These are phyloP conservation scores for Carcinoscorpius rotundicauda DNA, from an alignment of 1,140 invertebrate species.

Conservation along the genomic window DNA sequence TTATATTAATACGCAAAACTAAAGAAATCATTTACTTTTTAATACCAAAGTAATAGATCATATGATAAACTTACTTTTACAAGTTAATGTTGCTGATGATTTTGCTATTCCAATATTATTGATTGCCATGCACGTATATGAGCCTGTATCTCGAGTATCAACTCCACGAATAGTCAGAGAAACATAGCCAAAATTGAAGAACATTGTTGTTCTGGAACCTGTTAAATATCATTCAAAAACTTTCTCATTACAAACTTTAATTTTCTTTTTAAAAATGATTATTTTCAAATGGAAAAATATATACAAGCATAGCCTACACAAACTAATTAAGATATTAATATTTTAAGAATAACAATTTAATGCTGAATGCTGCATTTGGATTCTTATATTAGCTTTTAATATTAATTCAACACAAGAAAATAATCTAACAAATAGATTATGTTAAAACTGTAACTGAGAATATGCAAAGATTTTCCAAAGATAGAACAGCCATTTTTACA, in stretches of 20 bases:
- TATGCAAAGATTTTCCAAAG: too few species aligned
- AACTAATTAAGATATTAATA: too few species aligned
- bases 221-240: constrained; percentile 21
- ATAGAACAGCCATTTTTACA: not conserved
- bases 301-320: too few species aligned
- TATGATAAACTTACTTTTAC: constrained; percentile 41
- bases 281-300: too few species aligned
- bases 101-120: constrained; percentile 77
- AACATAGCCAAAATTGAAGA: constrained; percentile 94
- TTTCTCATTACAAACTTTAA: constrained; percentile 4
- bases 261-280: constrained; percentile 9
- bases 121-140: constrained; percentile 77
- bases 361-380: too few species aligned
- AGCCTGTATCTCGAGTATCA: constrained; percentile 76
- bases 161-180: constrained; percentile 91
- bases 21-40: too few species aligned
- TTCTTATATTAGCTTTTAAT: not conserved
- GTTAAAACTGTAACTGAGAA: too few species aligned
- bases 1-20: too few species aligned
- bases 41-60: too few species aligned
- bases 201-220: constrained; percentile 80
- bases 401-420: constrained; percentile 3
- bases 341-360: too few species aligned
- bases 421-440: constrained; percentile 5
- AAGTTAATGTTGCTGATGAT: constrained; percentile 72